These are phyloP conservation scores for Malurus cyaneus DNA, from an alignment of 2,113 vertebrate genomes.

Conservation along the genomic window DNA sequence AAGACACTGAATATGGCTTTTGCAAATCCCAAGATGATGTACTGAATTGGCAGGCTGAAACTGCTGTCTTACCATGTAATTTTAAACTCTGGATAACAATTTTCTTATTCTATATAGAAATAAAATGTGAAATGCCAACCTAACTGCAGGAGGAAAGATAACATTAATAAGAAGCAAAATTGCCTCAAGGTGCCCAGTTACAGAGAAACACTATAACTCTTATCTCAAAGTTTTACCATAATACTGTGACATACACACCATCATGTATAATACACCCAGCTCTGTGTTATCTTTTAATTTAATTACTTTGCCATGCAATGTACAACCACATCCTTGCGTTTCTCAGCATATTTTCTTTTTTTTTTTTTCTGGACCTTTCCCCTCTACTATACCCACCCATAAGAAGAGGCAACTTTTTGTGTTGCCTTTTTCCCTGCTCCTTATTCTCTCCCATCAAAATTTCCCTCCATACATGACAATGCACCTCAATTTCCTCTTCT, in stretches of 20 bases:
- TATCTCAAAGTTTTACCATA: not conserved
- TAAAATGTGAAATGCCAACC: not conserved
- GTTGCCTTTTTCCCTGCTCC: not conserved
- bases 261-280: not conserved
- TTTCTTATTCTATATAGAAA: not conserved
- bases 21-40: not conserved
- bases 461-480: not conserved
- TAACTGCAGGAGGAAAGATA: not conserved
- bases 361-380: not conserved
- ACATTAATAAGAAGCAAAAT: not conserved
- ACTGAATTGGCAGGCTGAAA: not conserved
- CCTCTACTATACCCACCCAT: not conserved
- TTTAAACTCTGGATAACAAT: not conserved
- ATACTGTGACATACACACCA: not conserved
- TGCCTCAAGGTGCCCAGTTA: not conserved
- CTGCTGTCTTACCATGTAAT: not conserved
- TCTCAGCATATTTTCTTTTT: not conserved
- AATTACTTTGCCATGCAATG: not conserved
- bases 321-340: not conserved
- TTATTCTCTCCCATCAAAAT: not conserved
- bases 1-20: not conserved
- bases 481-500: not conserved
- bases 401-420: not conserved
- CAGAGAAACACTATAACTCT: not conserved
- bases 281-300: not conserved